A percentile compares a stretch with the other conserved stretches of the same genome.
Conservation (phyloP, 2,113 vertebrate genomes). For the Chamaetylas fuelleborni region DNA sequence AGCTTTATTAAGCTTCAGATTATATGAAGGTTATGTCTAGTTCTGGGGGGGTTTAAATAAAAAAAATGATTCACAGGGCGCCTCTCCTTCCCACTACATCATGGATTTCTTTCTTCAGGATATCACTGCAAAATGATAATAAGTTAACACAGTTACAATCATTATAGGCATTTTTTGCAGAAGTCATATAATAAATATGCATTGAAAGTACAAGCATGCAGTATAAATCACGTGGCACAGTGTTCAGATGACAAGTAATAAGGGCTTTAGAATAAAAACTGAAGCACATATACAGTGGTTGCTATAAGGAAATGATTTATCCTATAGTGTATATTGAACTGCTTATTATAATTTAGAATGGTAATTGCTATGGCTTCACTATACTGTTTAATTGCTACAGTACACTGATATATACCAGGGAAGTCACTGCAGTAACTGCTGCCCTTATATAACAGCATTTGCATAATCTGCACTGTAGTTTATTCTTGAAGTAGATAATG, state of each 20-base stretch:
- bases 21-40: background rate
- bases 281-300: background rate
- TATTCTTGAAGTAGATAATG: background rate
- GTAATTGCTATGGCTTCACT: slow-evolving; percentile 24
- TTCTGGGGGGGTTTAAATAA: background rate
- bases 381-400: slow-evolving; percentile 42
- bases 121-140: slow-evolving; percentile 1
- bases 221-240: slow-evolving; percentile 50
- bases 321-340: slow-evolving; percentile 19
- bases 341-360: slow-evolving; percentile 68
- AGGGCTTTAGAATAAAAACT: slow-evolving; percentile 28
- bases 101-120: background rate
- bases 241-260: slow-evolving; percentile 53
- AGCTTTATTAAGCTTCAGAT: slow-evolving; percentile 7
- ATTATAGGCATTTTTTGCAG: slow-evolving; percentile 17
- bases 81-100: background rate
- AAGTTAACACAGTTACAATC: slow-evolving; percentile 63
- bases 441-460: slow-evolving; percentile 10
- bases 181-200: slow-evolving; percentile 51
- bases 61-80: background rate
- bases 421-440: slow-evolving; percentile 40
- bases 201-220: background rate
- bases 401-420: slow-evolving; percentile 17
- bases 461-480: slow-evolving; percentile 30
- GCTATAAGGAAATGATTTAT: slow-evolving; percentile 64